These are phyloP conservation scores for Glossosoma conforme DNA, from an alignment of 1,140 invertebrate genomes.

Conservation along the genomic window DNA sequence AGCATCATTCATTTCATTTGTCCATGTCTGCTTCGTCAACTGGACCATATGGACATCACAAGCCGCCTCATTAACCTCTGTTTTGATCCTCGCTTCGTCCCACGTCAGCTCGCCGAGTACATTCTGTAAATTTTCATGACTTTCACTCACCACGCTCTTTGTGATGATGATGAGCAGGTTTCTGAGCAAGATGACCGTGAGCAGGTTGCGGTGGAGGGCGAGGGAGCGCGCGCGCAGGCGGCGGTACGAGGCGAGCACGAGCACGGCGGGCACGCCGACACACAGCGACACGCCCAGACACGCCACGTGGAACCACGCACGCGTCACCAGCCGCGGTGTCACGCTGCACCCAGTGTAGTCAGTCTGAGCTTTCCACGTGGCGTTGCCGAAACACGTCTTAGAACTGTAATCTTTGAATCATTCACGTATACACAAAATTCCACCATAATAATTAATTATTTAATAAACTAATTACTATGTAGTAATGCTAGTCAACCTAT, in stretches of 20 bases:
- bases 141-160: conserved; percentile 44
- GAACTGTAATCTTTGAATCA: conserved; percentile 46
- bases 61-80: too few species aligned
- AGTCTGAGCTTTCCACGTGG: conserved; percentile 48
- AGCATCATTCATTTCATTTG: too few species aligned
- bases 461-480: too few species aligned
- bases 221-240: conserved; percentile 46
- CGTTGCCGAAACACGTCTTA: conserved; percentile 47
- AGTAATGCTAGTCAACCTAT: too few species aligned
- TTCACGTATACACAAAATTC: too few species aligned
- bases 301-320: conserved; percentile 48
- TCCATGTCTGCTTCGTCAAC: too few species aligned
- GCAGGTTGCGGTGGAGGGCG: conserved; percentile 51
- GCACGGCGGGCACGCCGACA: conserved; percentile 49
- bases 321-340: conserved; percentile 42
- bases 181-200: conserved; percentile 50
- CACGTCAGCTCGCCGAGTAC: too few species aligned
- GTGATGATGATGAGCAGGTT: conserved; percentile 51
- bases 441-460: too few species aligned
- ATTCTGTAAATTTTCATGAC: too few species aligned
- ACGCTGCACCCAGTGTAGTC: conserved; percentile 52
- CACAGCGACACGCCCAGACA: conserved; percentile 43
- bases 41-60: too few species aligned
- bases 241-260: conserved; percentile 50
- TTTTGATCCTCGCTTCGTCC: too few species aligned